Conservation (phyloP, 53 echinoderm and acorn worm species). For the Astropecten irregularis region DNA sequence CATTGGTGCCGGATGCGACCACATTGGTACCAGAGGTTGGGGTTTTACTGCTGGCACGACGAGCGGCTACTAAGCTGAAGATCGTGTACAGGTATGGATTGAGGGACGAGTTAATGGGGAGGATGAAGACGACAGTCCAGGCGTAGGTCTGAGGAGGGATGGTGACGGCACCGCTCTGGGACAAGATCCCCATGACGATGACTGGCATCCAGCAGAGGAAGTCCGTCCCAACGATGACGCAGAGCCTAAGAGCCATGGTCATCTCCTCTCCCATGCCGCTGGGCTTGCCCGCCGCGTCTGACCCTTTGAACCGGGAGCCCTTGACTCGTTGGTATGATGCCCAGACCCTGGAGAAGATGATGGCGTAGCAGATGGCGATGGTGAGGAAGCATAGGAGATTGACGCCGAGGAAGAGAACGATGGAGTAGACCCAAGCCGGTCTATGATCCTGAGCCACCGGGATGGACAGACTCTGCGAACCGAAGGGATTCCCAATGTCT, state of each 20-base stretch:
- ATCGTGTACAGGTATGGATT: conserved; percentile 58
- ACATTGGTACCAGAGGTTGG: too few species aligned
- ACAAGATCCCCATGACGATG: conserved; percentile 68
- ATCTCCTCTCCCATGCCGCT: conserved; percentile 41
- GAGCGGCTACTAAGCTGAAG: too few species aligned
- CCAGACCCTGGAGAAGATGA: conserved; percentile 50
- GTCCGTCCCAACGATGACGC: conserved; percentile 59
- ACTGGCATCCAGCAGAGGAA: conserved; percentile 68
- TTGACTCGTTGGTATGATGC: conserved; percentile 28
- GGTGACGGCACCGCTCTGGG: conserved; percentile 37
- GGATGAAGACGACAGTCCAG: conserved; percentile 42
- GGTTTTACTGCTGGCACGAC: too few species aligned
- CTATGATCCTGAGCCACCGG: not conserved
- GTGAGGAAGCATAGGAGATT: conserved; percentile 53
- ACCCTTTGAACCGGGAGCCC: not conserved
- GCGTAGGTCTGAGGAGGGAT: conserved; percentile 48
- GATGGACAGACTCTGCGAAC: conserved; percentile 5
- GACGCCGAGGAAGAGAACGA: conserved; percentile 56
- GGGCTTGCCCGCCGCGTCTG: too few species aligned
- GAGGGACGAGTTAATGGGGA: conserved; percentile 57
- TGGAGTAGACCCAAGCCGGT: conserved; percentile 60
- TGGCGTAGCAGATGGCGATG: conserved; percentile 45
- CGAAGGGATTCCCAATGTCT: conserved; percentile 3
- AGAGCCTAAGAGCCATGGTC: conserved; percentile 54
- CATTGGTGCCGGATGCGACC: too few species aligned